A percentile compares a stretch with the other conserved stretches of the same genome.
Evolutionary conservation across 2,888 invertebrate genomes (phyloP).

Genomic region (Punctoribates punctum): DNA sequence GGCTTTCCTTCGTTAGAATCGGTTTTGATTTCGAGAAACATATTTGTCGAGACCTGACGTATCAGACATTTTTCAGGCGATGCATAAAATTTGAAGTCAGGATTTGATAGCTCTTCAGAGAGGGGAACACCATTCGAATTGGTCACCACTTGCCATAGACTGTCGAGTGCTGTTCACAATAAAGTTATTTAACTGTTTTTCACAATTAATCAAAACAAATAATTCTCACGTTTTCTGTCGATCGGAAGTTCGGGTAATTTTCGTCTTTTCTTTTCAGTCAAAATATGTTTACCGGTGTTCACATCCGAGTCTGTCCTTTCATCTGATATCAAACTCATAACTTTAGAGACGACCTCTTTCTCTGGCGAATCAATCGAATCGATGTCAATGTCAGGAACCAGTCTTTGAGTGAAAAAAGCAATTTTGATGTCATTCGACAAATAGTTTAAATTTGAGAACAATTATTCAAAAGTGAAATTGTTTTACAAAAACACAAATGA

Average conservation of each 20-base stretch:
- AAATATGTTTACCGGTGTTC: background rate
- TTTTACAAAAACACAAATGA: background rate
- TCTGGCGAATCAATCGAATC: constrained; percentile 8
- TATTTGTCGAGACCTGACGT: constrained; percentile 38
- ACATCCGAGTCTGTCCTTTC: background rate
- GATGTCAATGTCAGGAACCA: constrained; percentile 31
- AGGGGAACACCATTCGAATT: constrained; percentile 12
- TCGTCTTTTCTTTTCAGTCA: constrained; percentile 62
- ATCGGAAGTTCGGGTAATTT: constrained; percentile 86
- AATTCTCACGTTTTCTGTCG: constrained; percentile 55
- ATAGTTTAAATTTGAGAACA: background rate
- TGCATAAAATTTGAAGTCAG: constrained; percentile 48
- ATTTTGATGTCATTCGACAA: background rate
- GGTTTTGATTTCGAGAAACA: constrained; percentile 42
- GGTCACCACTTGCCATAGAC: constrained; percentile 52
- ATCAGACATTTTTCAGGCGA: constrained; percentile 30
- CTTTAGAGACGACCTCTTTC: background rate
- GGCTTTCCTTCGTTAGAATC: constrained; percentile 23
- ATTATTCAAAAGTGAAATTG: background rate
- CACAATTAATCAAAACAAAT: constrained; percentile 58
- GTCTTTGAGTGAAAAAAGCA: background rate
- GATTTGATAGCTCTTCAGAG: constrained; percentile 14
- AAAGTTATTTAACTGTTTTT: constrained; percentile 51
- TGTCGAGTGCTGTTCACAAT: constrained; percentile 31
- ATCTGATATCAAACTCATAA: background rate